A percentile compares a stretch with the other conserved stretches of the same genome.
Evolutionary conservation across 2,888 invertebrate genomes (phyloP).

Genomic region (Gasteruption jaculator): DNA sequence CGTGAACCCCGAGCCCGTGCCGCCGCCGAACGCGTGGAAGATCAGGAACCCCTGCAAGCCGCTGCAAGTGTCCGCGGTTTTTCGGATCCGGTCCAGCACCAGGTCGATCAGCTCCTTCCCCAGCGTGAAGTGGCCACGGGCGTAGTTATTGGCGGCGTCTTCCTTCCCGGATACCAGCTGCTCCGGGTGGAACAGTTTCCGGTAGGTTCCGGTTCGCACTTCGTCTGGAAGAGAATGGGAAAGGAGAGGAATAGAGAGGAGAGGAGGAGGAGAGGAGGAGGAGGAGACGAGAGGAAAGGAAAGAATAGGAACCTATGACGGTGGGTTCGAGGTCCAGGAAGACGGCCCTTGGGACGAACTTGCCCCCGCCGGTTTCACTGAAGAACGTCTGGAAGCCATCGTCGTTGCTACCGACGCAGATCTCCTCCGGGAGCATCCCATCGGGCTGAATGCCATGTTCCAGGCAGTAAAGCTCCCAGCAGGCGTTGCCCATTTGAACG

Average conservation of each 20-base stretch:
- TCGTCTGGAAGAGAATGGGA: constrained; percentile 48
- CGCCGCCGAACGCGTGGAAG: constrained; percentile 62
- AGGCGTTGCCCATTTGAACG: constrained; percentile 79
- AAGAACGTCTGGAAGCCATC: constrained; percentile 68
- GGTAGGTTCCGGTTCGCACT: constrained; percentile 58
- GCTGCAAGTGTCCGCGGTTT: constrained; percentile 57
- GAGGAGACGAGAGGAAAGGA: too few species aligned
- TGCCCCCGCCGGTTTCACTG: constrained; percentile 78
- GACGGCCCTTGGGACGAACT: constrained; percentile 81
- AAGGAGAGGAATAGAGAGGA: neutral
- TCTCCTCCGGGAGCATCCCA: constrained; percentile 60
- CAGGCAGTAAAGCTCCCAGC: constrained; percentile 79
- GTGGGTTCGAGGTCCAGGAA: constrained; percentile 87
- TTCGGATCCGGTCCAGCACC: constrained; percentile 56
- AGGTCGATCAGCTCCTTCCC: constrained; percentile 60
- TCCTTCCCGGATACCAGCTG: constrained; percentile 68
- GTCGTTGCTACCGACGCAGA: constrained; percentile 49
- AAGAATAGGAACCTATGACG: constrained; percentile 83
- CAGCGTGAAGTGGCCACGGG: constrained; percentile 65
- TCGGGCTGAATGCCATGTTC: constrained; percentile 79
- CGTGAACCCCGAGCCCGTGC: constrained; percentile 64
- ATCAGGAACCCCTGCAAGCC: constrained; percentile 61
- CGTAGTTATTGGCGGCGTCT: constrained; percentile 68
- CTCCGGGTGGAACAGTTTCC: constrained; percentile 64
- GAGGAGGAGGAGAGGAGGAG: too few species aligned